Base-by-base conservation (phyloP, 1,140 invertebrate genomes). In the Diabrotica undecimpunctata region DNA sequence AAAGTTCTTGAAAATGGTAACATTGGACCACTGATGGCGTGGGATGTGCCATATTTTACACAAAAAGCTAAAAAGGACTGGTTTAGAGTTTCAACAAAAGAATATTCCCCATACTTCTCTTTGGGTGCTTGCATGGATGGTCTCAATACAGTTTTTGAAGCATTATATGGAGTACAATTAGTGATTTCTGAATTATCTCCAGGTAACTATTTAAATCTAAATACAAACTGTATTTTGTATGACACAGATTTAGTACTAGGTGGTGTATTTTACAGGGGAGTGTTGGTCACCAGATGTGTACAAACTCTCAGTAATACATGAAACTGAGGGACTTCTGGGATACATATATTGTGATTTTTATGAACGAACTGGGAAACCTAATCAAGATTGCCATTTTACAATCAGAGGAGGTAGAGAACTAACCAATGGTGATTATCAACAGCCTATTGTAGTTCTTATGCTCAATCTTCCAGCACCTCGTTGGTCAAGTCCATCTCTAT, bases 311-410 rank as follows among this genome's bases (percentile, higher is more conserved):
- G 92, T 97, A 14, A 83, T 88, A 9, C 88, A 96, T 74, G 87
- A 90, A 65, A 83, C 75, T 2, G 90, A 95, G 73, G 89, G 89
- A 9, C 75, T 90, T 13, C 80, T 99, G 7, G 98, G 98, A 0
- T 87, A 95, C 74, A 97, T 99, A 74, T 99, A 99, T 79, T 97
- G 97, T 81, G 98, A 99, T 82, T 91, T 99, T 75, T 99, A 93
- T 78, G 90, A 94, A 76, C 83, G 98, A 60, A 74, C 82, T 41
- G 88, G 89, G 6, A 99, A 99, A 81, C 89, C 93, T 36, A 90
- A 94, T 81, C 96, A 98, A 83, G 98, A 99, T 77, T 99, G 97
- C 76, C 98, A 99, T 80, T 99, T 97, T 80, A 99, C 97, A 0
- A 97, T 99, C 66, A 89, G 90, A 75, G 97, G 97, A 12, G 96